Conservation (phyloP, 2,113 vertebrate genomes). For the Aix galericulata region DNA sequence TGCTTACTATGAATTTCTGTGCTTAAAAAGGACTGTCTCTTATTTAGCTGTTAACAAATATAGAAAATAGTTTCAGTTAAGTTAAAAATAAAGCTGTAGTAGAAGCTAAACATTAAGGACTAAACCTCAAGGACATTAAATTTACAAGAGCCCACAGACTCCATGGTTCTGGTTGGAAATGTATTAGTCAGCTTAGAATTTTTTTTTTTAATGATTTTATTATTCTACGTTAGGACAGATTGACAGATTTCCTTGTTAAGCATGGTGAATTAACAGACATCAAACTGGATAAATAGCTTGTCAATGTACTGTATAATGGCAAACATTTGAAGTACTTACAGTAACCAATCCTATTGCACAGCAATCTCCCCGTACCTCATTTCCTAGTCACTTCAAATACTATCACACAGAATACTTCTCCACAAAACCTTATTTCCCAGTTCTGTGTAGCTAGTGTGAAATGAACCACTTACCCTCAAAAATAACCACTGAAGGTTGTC, state of each 20-base stretch:
- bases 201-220: background rate
- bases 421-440: constrained; percentile 18
- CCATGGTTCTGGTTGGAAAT: background rate
- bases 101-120: background rate
- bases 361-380: background rate
- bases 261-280: background rate
- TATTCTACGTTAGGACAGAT: background rate
- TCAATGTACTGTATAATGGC: background rate
- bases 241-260: background rate
- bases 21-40: background rate
- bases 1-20: background rate
- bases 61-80: background rate
- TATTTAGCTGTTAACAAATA: background rate
- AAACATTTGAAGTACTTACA: background rate
- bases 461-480: constrained; percentile 20
- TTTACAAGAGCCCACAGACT: background rate
- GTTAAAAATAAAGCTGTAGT: background rate
- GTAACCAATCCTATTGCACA: background rate
- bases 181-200: background rate
- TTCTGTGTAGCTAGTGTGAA: background rate
- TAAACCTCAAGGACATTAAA: background rate
- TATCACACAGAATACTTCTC: background rate
- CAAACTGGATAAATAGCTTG: background rate
- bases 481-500: background rate
- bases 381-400: constrained; percentile 32